Evolutionary conservation across 2,888 invertebrate species (phyloP), one percentile per base, ranked within the genome.

Genomic region (Melipona beecheii): DNA sequence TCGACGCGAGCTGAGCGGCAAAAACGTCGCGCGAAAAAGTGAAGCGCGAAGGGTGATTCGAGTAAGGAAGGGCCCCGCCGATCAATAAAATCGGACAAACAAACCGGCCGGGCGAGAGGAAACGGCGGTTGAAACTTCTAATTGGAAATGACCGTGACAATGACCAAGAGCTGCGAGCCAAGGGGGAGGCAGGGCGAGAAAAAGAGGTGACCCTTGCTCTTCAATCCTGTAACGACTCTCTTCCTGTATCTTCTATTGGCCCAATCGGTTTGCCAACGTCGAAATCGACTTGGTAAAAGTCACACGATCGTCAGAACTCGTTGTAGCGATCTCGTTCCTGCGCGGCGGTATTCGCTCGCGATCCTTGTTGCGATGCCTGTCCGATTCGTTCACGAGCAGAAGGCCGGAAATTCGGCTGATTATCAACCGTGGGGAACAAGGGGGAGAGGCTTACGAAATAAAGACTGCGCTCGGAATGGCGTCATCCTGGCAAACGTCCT

Each of bases 101-200:
- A 85, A 79, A 78, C 74, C 70, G 58, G 72, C 31, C 79, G 19
- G 58, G 52, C 78, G 68, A 69, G 84, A 89, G 89, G 91, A 91
- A 89, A 75, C 84, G 81, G 74, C 85, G 84, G 84, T 90, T 87
- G 66, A 84, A 88, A 86, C 75, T 83, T 89, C 71, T 87, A 83
- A 90, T 90, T 90, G 90, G 78, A 86, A 86, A 84, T 86, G 86
- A 89, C 87, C 85, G 83, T 89, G 89, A 81, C 89, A 91, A 86
- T 90, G 91, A 91, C 81, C 75, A 78, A 78, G 82, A 82, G 70
- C 75, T 76, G 80, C 75, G 62, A 81, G 31, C 24, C 43, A 31
- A 2, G 31, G 17, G 43, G 36, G 56, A 31, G 27, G 49, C 65
- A 24, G 27, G 15, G 71, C 60, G 66, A 56, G 49, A 74, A 70